Evolutionary conservation across 2,797 vertebrate genomes (phyloP).

Genomic region (Alosa sapidissima): DNA sequence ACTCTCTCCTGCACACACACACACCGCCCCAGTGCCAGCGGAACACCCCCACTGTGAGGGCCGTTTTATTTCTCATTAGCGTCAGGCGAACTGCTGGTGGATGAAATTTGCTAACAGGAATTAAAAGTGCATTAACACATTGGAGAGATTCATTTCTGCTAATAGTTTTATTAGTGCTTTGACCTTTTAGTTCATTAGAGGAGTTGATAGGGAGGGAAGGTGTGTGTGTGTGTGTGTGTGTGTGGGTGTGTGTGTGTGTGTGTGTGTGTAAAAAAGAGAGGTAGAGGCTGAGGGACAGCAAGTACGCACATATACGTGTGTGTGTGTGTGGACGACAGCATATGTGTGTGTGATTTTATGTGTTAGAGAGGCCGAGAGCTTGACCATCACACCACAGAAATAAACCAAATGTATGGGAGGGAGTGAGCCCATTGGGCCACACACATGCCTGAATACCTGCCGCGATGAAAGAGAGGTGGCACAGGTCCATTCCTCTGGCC

Average conservation of each 20-base stretch:
- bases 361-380: background rate
- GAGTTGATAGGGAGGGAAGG: slow-evolving; percentile 65
- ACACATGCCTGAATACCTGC: background rate
- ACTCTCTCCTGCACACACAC: slow-evolving; percentile 40
- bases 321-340: background rate
- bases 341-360: background rate
- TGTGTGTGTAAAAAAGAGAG: background rate
- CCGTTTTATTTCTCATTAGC: slow-evolving; percentile 87
- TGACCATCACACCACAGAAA: background rate
- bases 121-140: slow-evolving; percentile 89
- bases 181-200: slow-evolving; percentile 86
- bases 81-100: slow-evolving; percentile 82
- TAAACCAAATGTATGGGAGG: background rate
- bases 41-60: slow-evolving; percentile 64
- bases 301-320: background rate
- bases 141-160: slow-evolving; percentile 84
- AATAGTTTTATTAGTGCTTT: slow-evolving; percentile 87
- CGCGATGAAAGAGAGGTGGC: background rate
- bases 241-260: slow-evolving; percentile 48
- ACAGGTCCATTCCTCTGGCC: background rate
- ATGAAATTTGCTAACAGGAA: slow-evolving; percentile 89
- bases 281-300: background rate
- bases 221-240: slow-evolving; percentile 50
- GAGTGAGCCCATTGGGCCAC: background rate
- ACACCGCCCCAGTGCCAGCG: slow-evolving; percentile 39